Evolutionary conservation across 2,113 vertebrate species (phyloP), one percentile per base, ranked within the genome.

Genomic region (Meles meles): DNA sequence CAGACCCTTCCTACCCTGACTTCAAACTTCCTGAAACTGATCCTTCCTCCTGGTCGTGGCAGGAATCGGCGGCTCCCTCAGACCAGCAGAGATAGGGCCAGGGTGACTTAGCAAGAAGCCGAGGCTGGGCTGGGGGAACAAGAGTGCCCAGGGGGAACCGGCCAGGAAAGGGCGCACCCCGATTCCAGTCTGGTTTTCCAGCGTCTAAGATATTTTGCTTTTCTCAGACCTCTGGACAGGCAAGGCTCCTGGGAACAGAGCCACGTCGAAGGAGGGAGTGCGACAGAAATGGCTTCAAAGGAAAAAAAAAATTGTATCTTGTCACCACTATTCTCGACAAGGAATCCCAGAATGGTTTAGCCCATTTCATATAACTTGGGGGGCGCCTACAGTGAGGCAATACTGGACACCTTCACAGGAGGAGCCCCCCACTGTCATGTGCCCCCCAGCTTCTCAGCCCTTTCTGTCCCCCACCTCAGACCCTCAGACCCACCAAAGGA

Each of bases 21-120:
- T 97, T 96, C 94, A 83, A 55, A 55, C 93, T 98, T 97, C 97
- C 96, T 97, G 90, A 96, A 97, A 97, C 91, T 80, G 93, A 97
- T 85, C 77, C 84, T 79, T 80, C 27, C 39, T 98, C 96, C 96
- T 98, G 98, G 83, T 97, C 98, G 97, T 97, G 96, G 94, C 94
- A 83, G 0, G 0, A 69, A 88, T 82, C 83, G 81, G 97, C 74
- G 81, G 88, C 3, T 25, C 88, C 71, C 95, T 93, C 92, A 44
- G 57, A 8, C 79, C 72, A 0, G 37, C 21, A 27, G n/a, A n/a
- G n/a, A n/a, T 0, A 72, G 55, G 61, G 29, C 44, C 29, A 0
- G 5, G 7, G 34, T 85, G 95, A 87, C 90, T 97, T 86, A 88
- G 59, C 79, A 82, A 52, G 44, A 96, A 92, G 52, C 95, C 76